Percentiles rank a stretch among this genome's conserved stretches.
Evolutionary conservation across 2,113 vertebrate species (phyloP).

Genomic region (Irena cyanogastra): DNA sequence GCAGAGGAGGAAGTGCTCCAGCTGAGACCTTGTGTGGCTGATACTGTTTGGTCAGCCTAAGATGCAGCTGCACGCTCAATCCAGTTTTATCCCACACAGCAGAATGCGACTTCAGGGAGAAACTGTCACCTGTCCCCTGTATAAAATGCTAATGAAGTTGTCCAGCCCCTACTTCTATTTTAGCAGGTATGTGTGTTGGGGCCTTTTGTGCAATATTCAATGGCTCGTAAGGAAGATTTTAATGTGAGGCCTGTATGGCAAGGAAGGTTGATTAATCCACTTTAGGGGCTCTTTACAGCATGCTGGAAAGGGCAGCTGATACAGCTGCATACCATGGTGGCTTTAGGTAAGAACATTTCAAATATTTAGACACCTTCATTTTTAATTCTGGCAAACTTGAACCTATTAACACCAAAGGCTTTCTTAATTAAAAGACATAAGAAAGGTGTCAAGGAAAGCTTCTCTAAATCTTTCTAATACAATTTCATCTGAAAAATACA

Average conservation of each 20-base stretch:
- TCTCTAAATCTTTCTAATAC: slow-evolving; percentile 4
- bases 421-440: slow-evolving; percentile 14
- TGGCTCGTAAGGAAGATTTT: neutral
- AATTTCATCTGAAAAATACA: neutral
- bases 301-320: neutral
- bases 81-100: neutral
- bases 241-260: neutral
- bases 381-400: neutral
- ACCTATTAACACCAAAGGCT: neutral
- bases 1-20: neutral
- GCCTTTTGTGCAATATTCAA: neutral
- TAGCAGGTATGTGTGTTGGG: neutral
- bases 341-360: neutral
- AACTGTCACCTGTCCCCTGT: neutral
- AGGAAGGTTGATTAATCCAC: neutral
- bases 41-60: neutral
- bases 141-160: neutral
- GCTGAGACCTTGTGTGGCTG: neutral
- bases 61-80: neutral
- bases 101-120: neutral
- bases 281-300: neutral
- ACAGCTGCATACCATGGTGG: neutral
- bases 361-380: neutral
- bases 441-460: neutral
- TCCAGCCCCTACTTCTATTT: neutral